phyloP scores from a whole-genome alignment of 2,113 vertebrate species.

The Saimiri boliviensis region DNA sequence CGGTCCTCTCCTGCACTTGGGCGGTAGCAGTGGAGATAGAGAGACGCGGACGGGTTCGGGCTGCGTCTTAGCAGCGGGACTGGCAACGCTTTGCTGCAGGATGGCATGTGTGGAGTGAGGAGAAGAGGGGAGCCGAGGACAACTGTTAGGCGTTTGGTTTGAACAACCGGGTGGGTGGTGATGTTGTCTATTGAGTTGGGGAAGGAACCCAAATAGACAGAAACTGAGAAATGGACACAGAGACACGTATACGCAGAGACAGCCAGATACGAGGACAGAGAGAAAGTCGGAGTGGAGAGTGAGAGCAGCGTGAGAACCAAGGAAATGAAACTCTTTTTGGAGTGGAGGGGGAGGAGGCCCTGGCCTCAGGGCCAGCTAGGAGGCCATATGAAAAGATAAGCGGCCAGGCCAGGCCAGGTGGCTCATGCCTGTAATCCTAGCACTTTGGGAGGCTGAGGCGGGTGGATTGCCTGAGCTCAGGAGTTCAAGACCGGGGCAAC shows the following conservation, averaged over 20 bases:
- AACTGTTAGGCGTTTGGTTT: not conserved
- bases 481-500: too few species aligned
- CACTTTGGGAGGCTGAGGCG: too few species aligned
- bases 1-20: not conserved
- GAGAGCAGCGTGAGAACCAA: rapidly evolving
- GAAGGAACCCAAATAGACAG: not conserved
- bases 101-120: not conserved
- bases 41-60: not conserved
- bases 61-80: not conserved
- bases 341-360: rapidly evolving
- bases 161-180: not conserved
- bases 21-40: not conserved
- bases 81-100: not conserved
- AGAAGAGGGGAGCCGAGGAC: not conserved
- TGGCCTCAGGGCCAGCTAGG: not conserved
- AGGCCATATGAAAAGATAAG: not conserved
- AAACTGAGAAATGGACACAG: not conserved
- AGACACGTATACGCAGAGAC: not conserved
- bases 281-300: not conserved
- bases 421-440: too few species aligned
- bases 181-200: not conserved
- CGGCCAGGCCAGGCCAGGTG: too few species aligned
- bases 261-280: not conserved
- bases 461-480: too few species aligned
- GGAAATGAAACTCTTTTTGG: not conserved